These are phyloP conservation scores for Carcina quercana DNA, from an alignment of 2,888 invertebrate genomes.

Conservation along the genomic window DNA sequence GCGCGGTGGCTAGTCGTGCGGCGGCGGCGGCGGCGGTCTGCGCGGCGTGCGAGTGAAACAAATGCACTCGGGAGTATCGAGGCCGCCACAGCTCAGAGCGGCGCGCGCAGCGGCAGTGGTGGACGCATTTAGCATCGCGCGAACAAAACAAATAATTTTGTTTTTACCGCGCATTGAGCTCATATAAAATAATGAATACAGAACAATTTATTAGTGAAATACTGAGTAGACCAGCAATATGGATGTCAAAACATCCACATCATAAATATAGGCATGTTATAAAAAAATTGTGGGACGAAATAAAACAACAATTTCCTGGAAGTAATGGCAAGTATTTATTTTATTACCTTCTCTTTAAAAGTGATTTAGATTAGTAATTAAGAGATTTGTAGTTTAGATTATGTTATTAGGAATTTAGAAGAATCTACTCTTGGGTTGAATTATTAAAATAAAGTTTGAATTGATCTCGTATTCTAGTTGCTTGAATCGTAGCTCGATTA, in stretches of 20 bases:
- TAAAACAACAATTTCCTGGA: background rate
- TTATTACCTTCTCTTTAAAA: no score
- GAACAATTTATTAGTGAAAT: conserved; percentile 1
- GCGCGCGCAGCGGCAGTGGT: conserved; percentile 1
- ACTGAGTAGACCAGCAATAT: background rate
- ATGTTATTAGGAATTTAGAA: no score
- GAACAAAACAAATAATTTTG: background rate
- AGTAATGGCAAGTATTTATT: background rate
- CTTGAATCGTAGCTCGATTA: conserved; percentile 5
- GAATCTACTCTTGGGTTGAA: no score
- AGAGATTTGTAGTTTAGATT: no score
- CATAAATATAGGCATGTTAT: background rate
- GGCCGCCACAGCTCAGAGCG: conserved; percentile 3
- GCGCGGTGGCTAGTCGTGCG: background rate
- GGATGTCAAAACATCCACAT: no score
- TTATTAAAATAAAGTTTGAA: conserved; percentile 3
- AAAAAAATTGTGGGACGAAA: background rate
- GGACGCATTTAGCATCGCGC: conserved; percentile 1
- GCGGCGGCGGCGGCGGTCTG: background rate
- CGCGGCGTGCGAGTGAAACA: conserved; percentile 2
- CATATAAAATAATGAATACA: background rate
- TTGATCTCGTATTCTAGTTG: conserved; percentile 6
- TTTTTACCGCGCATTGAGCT: background rate
- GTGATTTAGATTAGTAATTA: background rate
- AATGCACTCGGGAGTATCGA: conserved; percentile 2